Percentiles rank a stretch among this genome's conserved stretches.
phyloP scores from a whole-genome alignment of 2,888 invertebrate species.

The Zootermopsis nevadensis region DNA sequence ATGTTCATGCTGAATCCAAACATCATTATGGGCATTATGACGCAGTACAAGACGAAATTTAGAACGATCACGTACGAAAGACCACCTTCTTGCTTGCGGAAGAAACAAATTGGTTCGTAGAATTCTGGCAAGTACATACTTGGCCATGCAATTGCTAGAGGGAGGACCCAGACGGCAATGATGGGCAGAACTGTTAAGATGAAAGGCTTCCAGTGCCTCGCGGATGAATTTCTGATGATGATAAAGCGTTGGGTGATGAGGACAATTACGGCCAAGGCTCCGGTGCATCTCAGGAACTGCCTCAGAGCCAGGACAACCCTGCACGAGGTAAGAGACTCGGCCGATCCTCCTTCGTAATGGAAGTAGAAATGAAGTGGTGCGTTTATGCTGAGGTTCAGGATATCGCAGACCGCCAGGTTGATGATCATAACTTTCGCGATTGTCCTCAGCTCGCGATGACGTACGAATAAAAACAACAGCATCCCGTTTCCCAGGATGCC shows the following conservation, averaged over 20 bases:
- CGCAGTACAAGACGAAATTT: background rate
- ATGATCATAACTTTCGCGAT: background rate
- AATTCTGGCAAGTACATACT: background rate
- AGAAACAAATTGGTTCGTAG: background rate
- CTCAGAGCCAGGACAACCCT: background rate
- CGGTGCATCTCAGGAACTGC: background rate
- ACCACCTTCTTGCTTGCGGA: background rate
- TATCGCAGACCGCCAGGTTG: background rate
- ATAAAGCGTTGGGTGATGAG: background rate
- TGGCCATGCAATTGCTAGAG: background rate
- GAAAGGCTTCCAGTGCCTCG: background rate
- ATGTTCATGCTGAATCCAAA: background rate
- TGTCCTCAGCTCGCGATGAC: background rate
- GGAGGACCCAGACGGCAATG: background rate
- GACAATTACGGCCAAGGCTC: background rate
- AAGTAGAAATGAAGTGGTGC: background rate
- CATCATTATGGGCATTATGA: background rate
- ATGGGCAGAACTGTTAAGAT: background rate
- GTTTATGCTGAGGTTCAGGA: background rate
- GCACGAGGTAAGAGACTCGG: background rate
- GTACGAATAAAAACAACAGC: background rate
- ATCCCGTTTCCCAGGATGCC: background rate
- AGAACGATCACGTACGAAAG: background rate
- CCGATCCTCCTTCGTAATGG: background rate
- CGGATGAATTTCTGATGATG: background rate